Percentiles rank a stretch among this genome's conserved stretches.
Evolutionary conservation across 2,113 vertebrate species (phyloP).

Genomic region (Nibea coibor): DNA sequence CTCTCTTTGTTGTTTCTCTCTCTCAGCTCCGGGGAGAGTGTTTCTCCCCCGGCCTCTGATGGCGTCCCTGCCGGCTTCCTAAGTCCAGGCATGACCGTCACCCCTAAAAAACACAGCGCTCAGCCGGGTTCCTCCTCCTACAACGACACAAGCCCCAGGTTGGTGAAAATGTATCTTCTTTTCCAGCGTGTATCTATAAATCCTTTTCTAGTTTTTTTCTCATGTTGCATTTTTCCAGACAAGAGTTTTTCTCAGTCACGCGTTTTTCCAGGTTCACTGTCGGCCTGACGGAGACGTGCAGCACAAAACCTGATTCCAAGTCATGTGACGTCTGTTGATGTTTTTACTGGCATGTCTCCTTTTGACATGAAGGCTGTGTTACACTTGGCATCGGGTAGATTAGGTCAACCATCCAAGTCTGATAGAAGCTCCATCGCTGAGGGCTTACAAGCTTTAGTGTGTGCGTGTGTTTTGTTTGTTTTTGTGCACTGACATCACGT

Average conservation of each 20-base stretch:
- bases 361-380: background rate
- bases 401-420: background rate
- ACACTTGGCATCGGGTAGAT: background rate
- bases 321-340: background rate
- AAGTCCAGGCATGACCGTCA: constrained; percentile 88
- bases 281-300: background rate
- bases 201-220: constrained; percentile 14
- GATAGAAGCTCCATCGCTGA: background rate
- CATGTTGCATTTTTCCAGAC: background rate
- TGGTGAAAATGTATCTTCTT: constrained; percentile 54
- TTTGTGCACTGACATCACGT: constrained; percentile 39
- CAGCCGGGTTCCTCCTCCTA: constrained; percentile 72
- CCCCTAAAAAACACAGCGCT: constrained; percentile 74
- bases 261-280: constrained; percentile 16
- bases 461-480: background rate
- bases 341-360: background rate
- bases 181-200: background rate
- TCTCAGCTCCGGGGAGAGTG: constrained; percentile 61
- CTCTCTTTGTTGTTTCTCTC: background rate
- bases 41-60: constrained; percentile 78
- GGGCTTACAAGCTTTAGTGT: background rate
- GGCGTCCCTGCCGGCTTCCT: constrained; percentile 78
- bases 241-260: background rate
- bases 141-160: constrained; percentile 80
- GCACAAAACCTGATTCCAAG: background rate